Evolutionary conservation across 2,888 invertebrate species (phyloP).

Genomic region (Cyclophora punctaria): DNA sequence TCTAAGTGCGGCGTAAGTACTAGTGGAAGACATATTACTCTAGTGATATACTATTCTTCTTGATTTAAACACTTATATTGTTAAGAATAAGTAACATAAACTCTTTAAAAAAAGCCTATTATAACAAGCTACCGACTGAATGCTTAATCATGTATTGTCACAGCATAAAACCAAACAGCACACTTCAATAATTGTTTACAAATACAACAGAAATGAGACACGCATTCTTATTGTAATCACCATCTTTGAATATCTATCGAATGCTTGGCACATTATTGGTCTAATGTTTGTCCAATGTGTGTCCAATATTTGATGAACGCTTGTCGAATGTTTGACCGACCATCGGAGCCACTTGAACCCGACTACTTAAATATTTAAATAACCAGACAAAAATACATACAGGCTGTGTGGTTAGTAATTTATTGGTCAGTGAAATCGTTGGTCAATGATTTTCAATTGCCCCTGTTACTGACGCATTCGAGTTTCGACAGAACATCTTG

Average conservation of each 20-base stretch:
- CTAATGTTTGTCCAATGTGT: no score
- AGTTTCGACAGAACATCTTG: constrained; percentile 1
- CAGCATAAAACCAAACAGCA: constrained; percentile 1
- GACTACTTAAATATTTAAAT: constrained; percentile 29
- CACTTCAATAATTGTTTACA: constrained; percentile 36
- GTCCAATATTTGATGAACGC: no score
- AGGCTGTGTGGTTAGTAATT: constrained; percentile 9
- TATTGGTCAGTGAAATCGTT: constrained; percentile 16
- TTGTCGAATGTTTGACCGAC: constrained; percentile 2
- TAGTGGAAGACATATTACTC: no score
- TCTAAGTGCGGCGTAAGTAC: no score
- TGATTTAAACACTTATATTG: no score
- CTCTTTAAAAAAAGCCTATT: no score
- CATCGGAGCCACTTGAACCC: constrained; percentile 16
- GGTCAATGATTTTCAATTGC: constrained; percentile 23
- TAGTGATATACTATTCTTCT: no score
- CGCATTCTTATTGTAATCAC: constrained; percentile 22
- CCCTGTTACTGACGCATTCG: not conserved
- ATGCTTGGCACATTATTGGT: no score
- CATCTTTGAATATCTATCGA: not conserved
- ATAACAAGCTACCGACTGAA: no score
- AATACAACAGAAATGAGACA: constrained; percentile 38
- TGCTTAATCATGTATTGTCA: no score
- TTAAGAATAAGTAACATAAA: no score
- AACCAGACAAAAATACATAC: constrained; percentile 16